Percentiles rank a stretch among this genome's conserved stretches.
Evolutionary conservation across 2,797 vertebrate genomes (phyloP).

Genomic region (Catamblyrhynchus diadema): DNA sequence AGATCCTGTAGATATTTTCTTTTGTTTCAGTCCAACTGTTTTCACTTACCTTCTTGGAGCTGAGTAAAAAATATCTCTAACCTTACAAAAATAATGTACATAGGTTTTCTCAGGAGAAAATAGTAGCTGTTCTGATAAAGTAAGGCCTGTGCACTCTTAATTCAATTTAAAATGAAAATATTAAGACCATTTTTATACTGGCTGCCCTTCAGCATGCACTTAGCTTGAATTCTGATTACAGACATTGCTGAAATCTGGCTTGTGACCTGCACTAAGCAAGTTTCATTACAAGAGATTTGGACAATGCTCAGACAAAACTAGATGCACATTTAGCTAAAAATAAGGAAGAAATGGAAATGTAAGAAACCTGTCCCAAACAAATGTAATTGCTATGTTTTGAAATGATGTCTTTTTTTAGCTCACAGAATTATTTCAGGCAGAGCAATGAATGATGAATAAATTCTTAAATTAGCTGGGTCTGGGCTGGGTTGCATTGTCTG

Average conservation of each 20-base stretch:
- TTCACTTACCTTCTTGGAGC: not conserved
- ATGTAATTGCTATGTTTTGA: not conserved
- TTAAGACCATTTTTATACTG: not conserved
- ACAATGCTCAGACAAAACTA: not conserved
- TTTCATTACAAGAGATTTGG: not conserved
- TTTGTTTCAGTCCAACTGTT: constrained; percentile 1
- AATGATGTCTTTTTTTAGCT: not conserved
- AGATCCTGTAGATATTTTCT: not conserved
- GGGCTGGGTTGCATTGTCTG: not conserved
- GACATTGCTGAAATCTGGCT: not conserved
- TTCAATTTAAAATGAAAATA: constrained; percentile 15
- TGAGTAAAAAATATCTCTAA: not conserved
- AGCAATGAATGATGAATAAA: not conserved
- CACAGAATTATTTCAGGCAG: not conserved
- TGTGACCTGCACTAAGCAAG: not conserved
- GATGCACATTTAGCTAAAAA: not conserved
- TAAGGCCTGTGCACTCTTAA: not conserved
- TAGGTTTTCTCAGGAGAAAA: constrained; percentile 16
- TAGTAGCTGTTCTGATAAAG: not conserved
- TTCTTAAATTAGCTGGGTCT: not conserved
- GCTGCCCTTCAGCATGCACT: not conserved
- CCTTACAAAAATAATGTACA: not conserved
- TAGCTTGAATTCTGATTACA: constrained; percentile 16
- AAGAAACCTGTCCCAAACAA: not conserved
- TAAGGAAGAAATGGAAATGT: not conserved